Percentiles rank a stretch among this genome's conserved stretches.
phyloP scores from a whole-genome alignment of 1,140 invertebrate species.

The Microplitis demolitor region DNA sequence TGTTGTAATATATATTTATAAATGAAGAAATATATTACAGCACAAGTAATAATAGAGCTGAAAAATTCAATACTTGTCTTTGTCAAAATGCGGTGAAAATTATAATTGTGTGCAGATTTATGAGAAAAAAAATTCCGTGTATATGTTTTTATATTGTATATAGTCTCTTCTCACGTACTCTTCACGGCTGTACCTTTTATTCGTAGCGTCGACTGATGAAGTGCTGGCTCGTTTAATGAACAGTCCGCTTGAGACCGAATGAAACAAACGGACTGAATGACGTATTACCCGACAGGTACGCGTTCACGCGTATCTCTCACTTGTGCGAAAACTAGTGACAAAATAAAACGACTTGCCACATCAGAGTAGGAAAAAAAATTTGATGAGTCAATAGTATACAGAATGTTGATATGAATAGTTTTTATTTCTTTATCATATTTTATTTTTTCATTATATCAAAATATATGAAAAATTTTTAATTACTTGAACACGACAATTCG shows the following conservation, averaged over 20 bases:
- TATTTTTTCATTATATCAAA: no score
- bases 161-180: conserved; percentile 2
- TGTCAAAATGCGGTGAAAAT: no score
- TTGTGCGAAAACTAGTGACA: not conserved
- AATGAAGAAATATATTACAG: not conserved
- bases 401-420: no score
- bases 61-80: no score
- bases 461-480: no score
- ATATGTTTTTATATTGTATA: not conserved
- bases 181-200: not conserved
- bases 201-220: conserved; percentile 23
- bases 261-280: conserved; percentile 34
- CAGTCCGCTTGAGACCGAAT: conserved; percentile 47
- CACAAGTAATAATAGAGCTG: no score
- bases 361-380: not conserved
- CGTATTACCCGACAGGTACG: conserved; percentile 25
- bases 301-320: conserved; percentile 9
- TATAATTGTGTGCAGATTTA: no score
- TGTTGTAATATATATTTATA: no score
- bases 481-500: no score
- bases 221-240: conserved; percentile 32
- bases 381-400: no score
- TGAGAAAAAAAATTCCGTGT: not conserved
- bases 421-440: no score
- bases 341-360: not conserved